Percentiles rank a stretch among this genome's conserved stretches.
Conservation (phyloP, 2,113 vertebrate genomes). For the Xiphophorus couchianus region DNA sequence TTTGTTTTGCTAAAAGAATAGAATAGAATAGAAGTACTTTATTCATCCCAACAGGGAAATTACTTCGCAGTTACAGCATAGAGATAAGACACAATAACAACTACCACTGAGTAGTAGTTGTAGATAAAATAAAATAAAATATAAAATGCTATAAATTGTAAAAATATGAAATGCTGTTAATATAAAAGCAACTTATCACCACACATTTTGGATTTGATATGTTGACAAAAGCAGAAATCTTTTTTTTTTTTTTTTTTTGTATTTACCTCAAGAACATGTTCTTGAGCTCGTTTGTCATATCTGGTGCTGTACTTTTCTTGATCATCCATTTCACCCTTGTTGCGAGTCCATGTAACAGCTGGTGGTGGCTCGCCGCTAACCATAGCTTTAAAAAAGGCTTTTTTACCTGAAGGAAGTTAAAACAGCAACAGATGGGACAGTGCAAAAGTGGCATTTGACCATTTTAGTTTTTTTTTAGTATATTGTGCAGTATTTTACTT, state of each 20-base stretch:
- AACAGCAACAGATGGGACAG: neutral
- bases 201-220: neutral
- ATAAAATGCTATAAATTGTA: too few species aligned
- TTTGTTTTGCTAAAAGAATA: neutral
- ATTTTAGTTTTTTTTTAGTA: neutral
- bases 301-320: slow-evolving; percentile 79
- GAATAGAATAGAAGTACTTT: too few species aligned
- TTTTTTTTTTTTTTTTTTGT: neutral
- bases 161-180: too few species aligned
- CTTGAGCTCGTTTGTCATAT: slow-evolving; percentile 68
- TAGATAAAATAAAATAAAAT: too few species aligned
- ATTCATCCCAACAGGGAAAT: too few species aligned
- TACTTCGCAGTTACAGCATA: too few species aligned
- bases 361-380: slow-evolving; percentile 85
- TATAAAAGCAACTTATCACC: neutral
- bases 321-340: slow-evolving; percentile 71
- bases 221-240: neutral
- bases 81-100: too few species aligned
- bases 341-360: slow-evolving; percentile 81
- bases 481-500: neutral
- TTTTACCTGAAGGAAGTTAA: slow-evolving; percentile 81
- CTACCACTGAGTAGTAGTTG: too few species aligned
- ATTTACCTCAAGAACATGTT: slow-evolving; percentile 85
- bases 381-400: slow-evolving; percentile 83
- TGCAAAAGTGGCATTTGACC: neutral